Evolutionary conservation across 2,113 vertebrate genomes (phyloP), one percentile per base, ranked within the genome.

Genomic region (Tetraodon nigroviridis): DNA sequence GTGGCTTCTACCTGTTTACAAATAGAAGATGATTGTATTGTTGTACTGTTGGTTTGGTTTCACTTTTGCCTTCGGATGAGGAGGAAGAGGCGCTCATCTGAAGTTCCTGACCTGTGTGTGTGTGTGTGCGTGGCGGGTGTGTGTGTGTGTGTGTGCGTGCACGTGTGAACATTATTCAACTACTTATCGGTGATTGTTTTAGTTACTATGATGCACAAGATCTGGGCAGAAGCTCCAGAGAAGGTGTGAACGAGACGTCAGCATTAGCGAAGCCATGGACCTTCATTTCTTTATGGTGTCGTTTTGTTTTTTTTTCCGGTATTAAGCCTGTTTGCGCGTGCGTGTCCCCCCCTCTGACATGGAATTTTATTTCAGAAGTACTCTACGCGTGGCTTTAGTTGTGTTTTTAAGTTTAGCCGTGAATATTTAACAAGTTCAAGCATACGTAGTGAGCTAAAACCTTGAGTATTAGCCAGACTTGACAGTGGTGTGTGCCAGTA

Each of bases 1-100:
- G 94, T 96, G 96, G 94, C 94, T 98, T 98, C 97, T 97, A 98
- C 94, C 94, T 98, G 96, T 99, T 99, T 99, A 99, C 97, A 98
- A 93, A 94, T 95, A 94, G 94, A 95, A 93, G 90, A 95, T 97
- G 97, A 99, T 99, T 98, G 97, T 98, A 97, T 94, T 91, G 90
- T 94, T 81, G 93, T 95, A 93, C 93, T 93, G 92, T 93, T 92
- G 17, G 17, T 6, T 46, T 46, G 2, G 5, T 45, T 17, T 45
- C n/a, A 42, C 41, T 64, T 64, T 49, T 40, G 32, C 58, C 24
- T 67, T 61, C 51, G 49, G 45, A 56, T 7, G 57, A 32, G 71
- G 87, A 82, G 49, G 46, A 58, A 58, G 42, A 44, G 90, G 89
- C 92, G 90, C 90, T 92, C 89, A 91, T 95, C 93, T 95, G 93